These are phyloP conservation scores for Cheirogaleus major DNA, from an alignment of 2,797 vertebrate genomes.

Conservation along the genomic window DNA sequence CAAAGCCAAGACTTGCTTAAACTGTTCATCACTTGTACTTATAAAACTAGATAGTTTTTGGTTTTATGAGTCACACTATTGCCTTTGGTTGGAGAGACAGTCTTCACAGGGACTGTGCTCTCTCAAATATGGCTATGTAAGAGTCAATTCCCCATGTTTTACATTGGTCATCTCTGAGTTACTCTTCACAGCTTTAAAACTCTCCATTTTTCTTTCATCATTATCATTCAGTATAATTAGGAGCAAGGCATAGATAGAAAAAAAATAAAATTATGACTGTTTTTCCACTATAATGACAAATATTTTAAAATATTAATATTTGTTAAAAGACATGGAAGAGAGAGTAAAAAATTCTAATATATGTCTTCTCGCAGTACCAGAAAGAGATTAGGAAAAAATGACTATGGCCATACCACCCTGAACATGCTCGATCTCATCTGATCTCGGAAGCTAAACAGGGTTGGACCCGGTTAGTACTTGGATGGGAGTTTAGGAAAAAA, in stretches of 20 bases:
- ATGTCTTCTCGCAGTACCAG: background rate
- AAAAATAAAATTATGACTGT: background rate
- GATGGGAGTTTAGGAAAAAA: too few species aligned
- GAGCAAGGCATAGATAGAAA: background rate
- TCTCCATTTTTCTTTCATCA: background rate
- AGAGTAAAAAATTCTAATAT: background rate
- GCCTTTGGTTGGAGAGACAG: background rate
- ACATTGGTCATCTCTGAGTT: background rate
- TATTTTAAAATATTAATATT: background rate
- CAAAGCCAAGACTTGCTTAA: background rate
- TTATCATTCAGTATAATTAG: background rate
- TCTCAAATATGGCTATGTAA: background rate
- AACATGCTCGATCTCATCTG: too few species aligned
- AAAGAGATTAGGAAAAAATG: background rate
- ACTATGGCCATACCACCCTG: too few species aligned
- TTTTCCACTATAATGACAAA: background rate
- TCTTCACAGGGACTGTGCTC: background rate
- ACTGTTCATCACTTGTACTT: background rate
- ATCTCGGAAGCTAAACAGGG: too few species aligned
- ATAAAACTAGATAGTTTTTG: background rate
- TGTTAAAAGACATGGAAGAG: background rate
- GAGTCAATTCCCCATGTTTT: background rate
- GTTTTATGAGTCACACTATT: background rate
- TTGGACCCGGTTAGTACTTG: too few species aligned
- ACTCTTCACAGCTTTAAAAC: background rate